Evolutionary conservation across 2,888 invertebrate species (phyloP).

Genomic region (Vandiemenella viatica): DNA sequence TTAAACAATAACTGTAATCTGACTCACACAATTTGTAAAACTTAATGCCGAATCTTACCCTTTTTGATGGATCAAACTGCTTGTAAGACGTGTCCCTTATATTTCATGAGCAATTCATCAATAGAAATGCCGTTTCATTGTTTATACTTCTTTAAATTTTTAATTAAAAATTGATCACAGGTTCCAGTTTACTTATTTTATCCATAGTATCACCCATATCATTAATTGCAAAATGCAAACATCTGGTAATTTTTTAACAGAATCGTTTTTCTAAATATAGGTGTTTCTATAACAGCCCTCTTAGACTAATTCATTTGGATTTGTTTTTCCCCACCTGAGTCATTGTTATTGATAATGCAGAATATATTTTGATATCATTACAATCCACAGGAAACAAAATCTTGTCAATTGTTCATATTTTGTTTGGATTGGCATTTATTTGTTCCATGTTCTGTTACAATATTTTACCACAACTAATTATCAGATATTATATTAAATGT

Average conservation of each 20-base stretch:
- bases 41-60: not conserved
- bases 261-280: not conserved
- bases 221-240: not conserved
- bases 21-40: not conserved
- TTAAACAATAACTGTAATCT: not conserved
- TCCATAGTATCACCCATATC: not conserved
- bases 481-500: not conserved
- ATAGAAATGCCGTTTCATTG: not conserved
- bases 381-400: not conserved
- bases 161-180: not conserved
- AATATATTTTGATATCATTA: not conserved
- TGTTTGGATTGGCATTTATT: not conserved
- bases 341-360: not conserved
- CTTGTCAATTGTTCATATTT: not conserved
- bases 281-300: not conserved
- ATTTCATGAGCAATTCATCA: not conserved
- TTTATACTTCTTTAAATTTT: not conserved
- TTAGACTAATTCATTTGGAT: not conserved
- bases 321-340: not conserved
- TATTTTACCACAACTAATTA: too few species aligned
- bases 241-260: not conserved
- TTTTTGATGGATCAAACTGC: not conserved
- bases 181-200: not conserved
- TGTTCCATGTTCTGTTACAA: not conserved
- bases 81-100: not conserved